Conservation (phyloP, 1,140 invertebrate genomes). For the Caenorhabditis inopinata region DNA sequence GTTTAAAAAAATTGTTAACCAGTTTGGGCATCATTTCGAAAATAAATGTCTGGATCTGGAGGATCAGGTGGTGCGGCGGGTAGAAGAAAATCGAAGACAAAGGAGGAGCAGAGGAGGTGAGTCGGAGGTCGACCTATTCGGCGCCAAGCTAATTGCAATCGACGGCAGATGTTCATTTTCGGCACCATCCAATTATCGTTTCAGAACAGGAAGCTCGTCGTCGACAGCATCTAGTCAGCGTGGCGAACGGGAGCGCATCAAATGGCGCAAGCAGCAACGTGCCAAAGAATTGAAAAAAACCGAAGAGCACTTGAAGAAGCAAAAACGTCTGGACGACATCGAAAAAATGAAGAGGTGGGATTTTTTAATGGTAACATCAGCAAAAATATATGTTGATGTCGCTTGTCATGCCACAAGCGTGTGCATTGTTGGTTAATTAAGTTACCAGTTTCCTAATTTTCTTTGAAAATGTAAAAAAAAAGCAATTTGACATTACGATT, state of each 20-base stretch:
- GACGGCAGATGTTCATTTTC: not conserved
- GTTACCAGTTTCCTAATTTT: too few relatives aligned
- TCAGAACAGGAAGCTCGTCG: not conserved
- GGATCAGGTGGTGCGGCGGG: not conserved
- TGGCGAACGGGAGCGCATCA: not conserved
- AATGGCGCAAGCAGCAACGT: not conserved
- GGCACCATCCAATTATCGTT: not conserved
- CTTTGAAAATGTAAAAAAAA: not conserved
- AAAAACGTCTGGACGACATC: too few relatives aligned
- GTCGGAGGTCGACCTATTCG: not conserved
- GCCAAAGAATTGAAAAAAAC: not conserved
- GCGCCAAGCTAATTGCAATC: not conserved
- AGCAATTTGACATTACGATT: not conserved
- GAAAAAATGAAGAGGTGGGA: not conserved
- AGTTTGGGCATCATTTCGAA: not conserved
- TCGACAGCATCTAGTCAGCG: not conserved
- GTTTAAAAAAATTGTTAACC: too few relatives aligned
- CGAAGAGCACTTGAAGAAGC: not conserved
- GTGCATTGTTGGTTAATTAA: too few relatives aligned
- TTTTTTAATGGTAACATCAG: not conserved
- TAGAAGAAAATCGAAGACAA: not conserved
- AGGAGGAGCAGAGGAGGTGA: not conserved
- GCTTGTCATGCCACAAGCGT: too few relatives aligned
- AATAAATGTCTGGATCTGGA: not conserved
- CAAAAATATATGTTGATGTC: not conserved